A percentile compares a stretch with the other conserved stretches of the same genome.
Evolutionary conservation across 2,113 vertebrate genomes (phyloP).

Genomic region (Hippolais icterina): DNA sequence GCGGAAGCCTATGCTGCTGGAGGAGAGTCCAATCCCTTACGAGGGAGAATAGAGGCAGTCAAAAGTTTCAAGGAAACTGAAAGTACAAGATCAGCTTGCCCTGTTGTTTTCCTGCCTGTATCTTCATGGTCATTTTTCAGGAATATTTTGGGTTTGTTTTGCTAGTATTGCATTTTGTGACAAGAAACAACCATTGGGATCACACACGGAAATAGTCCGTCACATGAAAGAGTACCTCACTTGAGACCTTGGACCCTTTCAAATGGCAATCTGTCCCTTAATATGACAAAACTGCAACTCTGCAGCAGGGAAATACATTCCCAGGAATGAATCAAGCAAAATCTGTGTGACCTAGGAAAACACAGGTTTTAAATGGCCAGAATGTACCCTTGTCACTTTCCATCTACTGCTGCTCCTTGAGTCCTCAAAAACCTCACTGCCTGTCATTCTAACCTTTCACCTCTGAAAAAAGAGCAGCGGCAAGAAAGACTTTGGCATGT

Average conservation of each 20-base stretch:
- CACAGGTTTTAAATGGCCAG: neutral
- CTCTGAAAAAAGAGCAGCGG: neutral
- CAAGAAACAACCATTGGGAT: neutral
- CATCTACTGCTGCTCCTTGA: neutral
- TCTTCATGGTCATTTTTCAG: neutral
- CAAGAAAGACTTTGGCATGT: neutral
- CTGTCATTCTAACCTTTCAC: accelerated
- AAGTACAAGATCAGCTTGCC: neutral
- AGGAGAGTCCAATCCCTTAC: neutral
- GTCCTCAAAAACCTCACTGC: neutral
- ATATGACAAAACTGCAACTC: neutral
- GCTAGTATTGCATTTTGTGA: neutral
- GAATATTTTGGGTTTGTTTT: neutral
- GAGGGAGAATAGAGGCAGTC: neutral
- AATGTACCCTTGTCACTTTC: neutral
- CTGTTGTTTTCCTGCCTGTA: neutral
- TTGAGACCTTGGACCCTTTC: neutral
- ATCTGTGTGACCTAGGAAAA: neutral
- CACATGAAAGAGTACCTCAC: neutral
- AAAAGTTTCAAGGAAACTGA: neutral
- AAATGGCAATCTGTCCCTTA: neutral
- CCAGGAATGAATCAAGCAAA: neutral
- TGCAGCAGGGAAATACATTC: neutral
- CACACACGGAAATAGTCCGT: neutral
- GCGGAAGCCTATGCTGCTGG: neutral